These are phyloP conservation scores for Mesoligia furuncula DNA, from an alignment of 2,888 invertebrate species.

Conservation along the genomic window DNA sequence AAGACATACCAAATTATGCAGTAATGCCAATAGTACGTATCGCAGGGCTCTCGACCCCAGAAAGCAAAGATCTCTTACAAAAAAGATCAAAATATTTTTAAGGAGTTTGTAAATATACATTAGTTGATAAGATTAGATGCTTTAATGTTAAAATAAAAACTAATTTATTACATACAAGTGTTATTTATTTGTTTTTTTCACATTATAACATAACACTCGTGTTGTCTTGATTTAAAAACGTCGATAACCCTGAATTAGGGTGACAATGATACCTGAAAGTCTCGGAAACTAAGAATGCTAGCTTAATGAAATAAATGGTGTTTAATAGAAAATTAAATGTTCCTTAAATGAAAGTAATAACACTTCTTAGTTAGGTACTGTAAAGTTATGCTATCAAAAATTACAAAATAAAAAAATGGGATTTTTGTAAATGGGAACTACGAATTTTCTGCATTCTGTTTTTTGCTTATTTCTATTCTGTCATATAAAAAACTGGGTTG, in stretches of 20 bases:
- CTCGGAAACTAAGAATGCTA: no score
- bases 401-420: no score
- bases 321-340: no score
- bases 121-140: conserved; percentile 47
- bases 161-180: conserved; percentile 53
- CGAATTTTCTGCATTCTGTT: no score
- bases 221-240: neutral
- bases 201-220: neutral
- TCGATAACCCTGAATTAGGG: neutral
- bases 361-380: no score
- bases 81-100: conserved; percentile 39
- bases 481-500: no score
- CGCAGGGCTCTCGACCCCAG: conserved; percentile 22
- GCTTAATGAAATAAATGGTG: no score
- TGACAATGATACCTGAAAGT: no score
- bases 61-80: conserved; percentile 46
- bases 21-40: conserved; percentile 35
- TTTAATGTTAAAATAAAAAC: conserved; percentile 57
- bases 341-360: no score
- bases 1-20: conserved; percentile 45
- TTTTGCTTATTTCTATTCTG: no score
- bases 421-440: no score
- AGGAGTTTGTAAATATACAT: conserved; percentile 61
- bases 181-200: conserved; percentile 34
- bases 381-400: no score